Evolutionary conservation across 2,797 vertebrate genomes (phyloP).

Genomic region (Cirrhinus molitorella): DNA sequence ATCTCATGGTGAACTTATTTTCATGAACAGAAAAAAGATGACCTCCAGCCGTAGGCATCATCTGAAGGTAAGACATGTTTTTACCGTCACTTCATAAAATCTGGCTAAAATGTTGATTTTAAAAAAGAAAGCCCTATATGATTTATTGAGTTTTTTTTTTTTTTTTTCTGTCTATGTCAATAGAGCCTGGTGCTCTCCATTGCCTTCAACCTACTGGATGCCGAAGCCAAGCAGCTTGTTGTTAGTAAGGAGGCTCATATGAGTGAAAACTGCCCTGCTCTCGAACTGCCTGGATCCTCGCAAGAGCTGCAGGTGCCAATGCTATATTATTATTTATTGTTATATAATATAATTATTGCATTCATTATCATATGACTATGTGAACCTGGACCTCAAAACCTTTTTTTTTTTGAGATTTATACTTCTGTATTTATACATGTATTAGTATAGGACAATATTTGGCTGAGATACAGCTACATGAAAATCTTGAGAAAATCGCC

Average conservation of each 20-base stretch:
- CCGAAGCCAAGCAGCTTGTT: conserved; percentile 59
- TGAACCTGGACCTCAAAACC: no score
- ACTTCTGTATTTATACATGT: no score
- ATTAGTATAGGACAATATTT: no score
- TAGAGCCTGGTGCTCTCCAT: conserved; percentile 74
- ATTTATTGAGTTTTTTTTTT: not conserved
- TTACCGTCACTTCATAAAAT: not conserved
- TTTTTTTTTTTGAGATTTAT: no score
- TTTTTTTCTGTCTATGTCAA: not conserved
- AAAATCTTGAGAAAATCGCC: no score
- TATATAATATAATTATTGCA: not conserved
- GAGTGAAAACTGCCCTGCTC: conserved; percentile 62
- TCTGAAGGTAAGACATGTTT: conserved; percentile 71
- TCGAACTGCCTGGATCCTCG: conserved; percentile 58
- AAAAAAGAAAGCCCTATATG: not conserved
- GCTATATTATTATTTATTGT: not conserved
- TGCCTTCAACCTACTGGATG: conserved; percentile 67
- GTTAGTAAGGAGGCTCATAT: conserved; percentile 67
- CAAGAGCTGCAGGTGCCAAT: conserved; percentile 70
- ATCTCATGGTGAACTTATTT: conserved; percentile 2
- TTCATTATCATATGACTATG: not conserved
- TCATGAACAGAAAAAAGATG: conserved; percentile 78
- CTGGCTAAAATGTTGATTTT: not conserved
- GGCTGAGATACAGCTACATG: no score
- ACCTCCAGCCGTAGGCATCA: conserved; percentile 83